phyloP scores from a whole-genome alignment of 2,888 invertebrate species.

The Ferrisia virgata region DNA sequence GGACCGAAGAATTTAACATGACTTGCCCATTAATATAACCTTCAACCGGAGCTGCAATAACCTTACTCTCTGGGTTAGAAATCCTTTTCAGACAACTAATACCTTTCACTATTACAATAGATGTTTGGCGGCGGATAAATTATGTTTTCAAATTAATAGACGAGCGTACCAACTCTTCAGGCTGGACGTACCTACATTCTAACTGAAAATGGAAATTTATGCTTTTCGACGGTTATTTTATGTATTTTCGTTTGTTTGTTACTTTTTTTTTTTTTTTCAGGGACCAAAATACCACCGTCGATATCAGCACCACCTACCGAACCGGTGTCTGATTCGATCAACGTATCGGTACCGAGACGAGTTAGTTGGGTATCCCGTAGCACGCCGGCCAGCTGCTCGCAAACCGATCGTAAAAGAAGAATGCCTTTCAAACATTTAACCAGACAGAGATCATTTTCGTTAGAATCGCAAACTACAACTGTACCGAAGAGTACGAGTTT shows the following conservation, averaged over 20 bases:
- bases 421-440: conserved; percentile 34
- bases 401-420: background rate
- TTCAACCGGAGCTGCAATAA: conserved; percentile 4
- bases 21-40: conserved; percentile 25
- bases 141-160: conserved; percentile 5
- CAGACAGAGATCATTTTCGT: conserved; percentile 52
- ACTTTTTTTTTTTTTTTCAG: conserved; percentile 6
- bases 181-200: background rate
- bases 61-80: background rate
- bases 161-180: background rate
- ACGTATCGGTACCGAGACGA: conserved; percentile 13
- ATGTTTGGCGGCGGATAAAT: conserved; percentile 14
- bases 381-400: background rate
- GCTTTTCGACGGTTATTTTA: background rate
- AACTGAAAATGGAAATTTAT: background rate
- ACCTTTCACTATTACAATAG: background rate
- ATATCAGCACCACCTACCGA: background rate
- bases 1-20: conserved; percentile 1
- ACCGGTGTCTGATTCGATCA: background rate
- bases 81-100: background rate
- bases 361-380: conserved; percentile 43
- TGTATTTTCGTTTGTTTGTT: background rate
- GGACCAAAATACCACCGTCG: conserved; percentile 15
- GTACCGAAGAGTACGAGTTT: conserved; percentile 46
- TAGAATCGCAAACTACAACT: conserved; percentile 52